Percentiles rank a stretch among this genome's conserved stretches.
These are phyloP conservation scores for Megaleporinus macrocephalus DNA, from an alignment of 2,113 vertebrate species.

Conservation along the genomic window DNA sequence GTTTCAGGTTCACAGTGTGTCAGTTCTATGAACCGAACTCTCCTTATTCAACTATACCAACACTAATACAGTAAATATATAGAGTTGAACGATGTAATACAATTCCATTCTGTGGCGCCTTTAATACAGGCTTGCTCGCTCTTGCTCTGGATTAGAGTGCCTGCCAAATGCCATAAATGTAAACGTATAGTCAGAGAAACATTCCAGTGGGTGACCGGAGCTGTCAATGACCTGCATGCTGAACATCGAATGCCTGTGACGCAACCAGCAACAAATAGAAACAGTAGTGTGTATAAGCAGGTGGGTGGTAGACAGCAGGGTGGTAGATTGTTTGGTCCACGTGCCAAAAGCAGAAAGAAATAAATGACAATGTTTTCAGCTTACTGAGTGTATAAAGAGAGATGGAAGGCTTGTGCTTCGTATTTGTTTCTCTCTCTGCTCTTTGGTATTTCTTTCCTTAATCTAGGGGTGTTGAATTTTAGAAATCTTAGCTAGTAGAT, in stretches of 20 bases:
- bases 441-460: too few relatives aligned
- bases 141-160: conserved; percentile 31
- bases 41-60: too few relatives aligned
- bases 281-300: conserved; percentile 11
- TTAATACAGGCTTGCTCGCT: not conserved
- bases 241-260: conserved; percentile 36
- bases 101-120: too few relatives aligned
- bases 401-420: not conserved
- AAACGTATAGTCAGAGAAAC: not conserved
- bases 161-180: conserved; percentile 17
- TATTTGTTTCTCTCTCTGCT: not conserved
- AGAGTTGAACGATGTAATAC: too few relatives aligned
- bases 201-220: conserved; percentile 37
- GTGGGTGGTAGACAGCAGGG: conserved; percentile 29
- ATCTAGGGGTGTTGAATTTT: too few relatives aligned
- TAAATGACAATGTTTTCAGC: conserved; percentile 64
- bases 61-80: too few relatives aligned
- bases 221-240: conserved; percentile 42
- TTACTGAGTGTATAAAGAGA: conserved; percentile 51
- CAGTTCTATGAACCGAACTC: too few relatives aligned
- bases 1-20: too few relatives aligned
- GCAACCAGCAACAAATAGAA: conserved; percentile 60
- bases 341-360: conserved; percentile 53
- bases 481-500: too few relatives aligned
- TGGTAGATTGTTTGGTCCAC: not conserved